These are phyloP conservation scores for Aphelinus certus DNA, from an alignment of 1,140 invertebrate genomes.

Conservation along the genomic window DNA sequence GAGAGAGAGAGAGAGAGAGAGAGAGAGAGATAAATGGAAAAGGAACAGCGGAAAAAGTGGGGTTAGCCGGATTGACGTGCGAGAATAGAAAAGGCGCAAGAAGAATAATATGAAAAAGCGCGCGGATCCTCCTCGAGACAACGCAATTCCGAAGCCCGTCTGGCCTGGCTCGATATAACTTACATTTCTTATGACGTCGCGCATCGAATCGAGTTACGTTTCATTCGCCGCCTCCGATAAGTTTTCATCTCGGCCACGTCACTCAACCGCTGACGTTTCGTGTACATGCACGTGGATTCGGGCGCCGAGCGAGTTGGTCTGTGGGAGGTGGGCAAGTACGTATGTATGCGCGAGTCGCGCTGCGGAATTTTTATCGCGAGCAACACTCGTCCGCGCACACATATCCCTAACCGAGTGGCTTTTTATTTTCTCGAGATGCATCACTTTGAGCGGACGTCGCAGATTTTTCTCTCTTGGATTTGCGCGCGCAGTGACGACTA, in stretches of 20 bases:
- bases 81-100: conserved; percentile 44
- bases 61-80: conserved; percentile 46
- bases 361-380: conserved; percentile 24
- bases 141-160: conserved; percentile 53
- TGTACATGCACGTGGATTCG: background rate
- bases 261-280: conserved; percentile 16
- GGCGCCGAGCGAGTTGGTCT: background rate
- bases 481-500: too few relatives aligned
- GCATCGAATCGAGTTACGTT: conserved; percentile 51
- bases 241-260: conserved; percentile 33
- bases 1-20: too few relatives aligned
- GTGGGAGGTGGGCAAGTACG: too few relatives aligned
- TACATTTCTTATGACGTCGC: conserved; percentile 52
- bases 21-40: background rate
- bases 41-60: conserved; percentile 37
- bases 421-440: too few relatives aligned
- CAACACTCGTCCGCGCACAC: conserved; percentile 11
- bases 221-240: conserved; percentile 45
- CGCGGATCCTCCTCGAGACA: conserved; percentile 41
- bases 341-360: background rate
- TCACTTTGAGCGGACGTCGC: too few relatives aligned
- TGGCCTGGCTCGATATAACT: conserved; percentile 47
- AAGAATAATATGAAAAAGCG: conserved; percentile 46
- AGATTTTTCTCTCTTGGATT: too few relatives aligned
- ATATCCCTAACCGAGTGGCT: too few relatives aligned